Conservation (phyloP, 2,888 invertebrate genomes). For the Gasteruption jaculator region DNA sequence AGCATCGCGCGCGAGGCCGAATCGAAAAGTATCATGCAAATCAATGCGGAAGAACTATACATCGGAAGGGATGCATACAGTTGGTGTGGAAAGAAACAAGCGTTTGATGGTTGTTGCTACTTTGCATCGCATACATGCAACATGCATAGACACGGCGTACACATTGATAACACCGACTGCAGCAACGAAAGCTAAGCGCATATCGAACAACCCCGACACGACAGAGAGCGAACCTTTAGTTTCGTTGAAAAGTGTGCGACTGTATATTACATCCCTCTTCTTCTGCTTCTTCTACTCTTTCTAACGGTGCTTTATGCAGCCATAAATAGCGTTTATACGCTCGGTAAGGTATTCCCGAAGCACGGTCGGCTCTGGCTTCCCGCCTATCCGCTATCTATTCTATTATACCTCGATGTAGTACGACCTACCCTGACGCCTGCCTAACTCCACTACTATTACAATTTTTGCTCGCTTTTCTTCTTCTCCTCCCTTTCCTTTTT, state of each 20-base stretch:
- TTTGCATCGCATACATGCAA: no score
- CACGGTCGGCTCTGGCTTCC: conserved; percentile 34
- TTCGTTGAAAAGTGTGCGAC: conserved; percentile 36
- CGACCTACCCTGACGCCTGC: conserved; percentile 27
- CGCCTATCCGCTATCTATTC: conserved; percentile 44
- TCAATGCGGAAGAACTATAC: conserved; percentile 41
- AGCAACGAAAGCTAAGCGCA: no score
- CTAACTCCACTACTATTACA: conserved; percentile 22
- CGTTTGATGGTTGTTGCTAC: no score
- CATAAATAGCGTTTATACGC: conserved; percentile 49
- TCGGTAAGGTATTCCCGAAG: conserved; percentile 45
- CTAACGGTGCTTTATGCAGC: conserved; percentile 46
- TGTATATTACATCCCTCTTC: conserved; percentile 43
- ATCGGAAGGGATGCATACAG: no score
- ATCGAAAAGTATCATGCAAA: conserved; percentile 46
- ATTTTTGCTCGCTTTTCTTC: conserved; percentile 20
- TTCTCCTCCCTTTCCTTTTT: conserved; percentile 11
- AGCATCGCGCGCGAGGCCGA: no score
- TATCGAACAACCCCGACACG: no score
- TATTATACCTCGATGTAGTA: conserved; percentile 42
- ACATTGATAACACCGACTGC: no score
- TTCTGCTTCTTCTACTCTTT: no score
- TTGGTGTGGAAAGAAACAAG: no score
- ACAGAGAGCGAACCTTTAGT: no score
- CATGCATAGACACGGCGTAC: no score